These are phyloP conservation scores for Aplodontia rufa DNA, from an alignment of 2,113 vertebrate species.

Conservation along the genomic window DNA sequence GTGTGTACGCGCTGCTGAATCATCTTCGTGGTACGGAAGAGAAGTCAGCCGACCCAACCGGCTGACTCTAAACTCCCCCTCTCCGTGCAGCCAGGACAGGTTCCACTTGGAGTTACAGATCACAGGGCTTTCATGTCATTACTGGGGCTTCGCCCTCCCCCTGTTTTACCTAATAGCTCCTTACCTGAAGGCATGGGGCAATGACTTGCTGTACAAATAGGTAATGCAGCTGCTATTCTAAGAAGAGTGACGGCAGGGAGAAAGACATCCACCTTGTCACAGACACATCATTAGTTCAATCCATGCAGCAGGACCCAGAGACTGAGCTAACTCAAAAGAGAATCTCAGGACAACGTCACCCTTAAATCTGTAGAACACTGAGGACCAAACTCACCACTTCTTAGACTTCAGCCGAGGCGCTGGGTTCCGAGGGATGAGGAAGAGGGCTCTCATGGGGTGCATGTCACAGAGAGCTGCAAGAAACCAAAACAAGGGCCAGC, in stretches of 20 bases:
- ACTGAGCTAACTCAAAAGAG: neutral
- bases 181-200: neutral
- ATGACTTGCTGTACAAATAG: neutral
- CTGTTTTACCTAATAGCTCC: neutral
- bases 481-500: constrained; percentile 70
- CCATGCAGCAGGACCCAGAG: neutral
- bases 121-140: neutral
- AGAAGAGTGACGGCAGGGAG: neutral
- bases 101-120: neutral
- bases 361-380: neutral
- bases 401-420: constrained; percentile 98
- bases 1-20: neutral
- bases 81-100: neutral
- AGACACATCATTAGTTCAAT: neutral
- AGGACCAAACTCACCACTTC: constrained; percentile 93
- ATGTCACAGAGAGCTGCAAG: constrained; percentile 97
- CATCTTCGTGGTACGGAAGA: neutral
- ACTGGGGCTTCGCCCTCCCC: neutral
- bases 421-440: constrained; percentile 98
- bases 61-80: neutral
- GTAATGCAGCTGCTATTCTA: neutral
- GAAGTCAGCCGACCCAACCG: neutral
- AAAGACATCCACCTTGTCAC: neutral
- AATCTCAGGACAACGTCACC: neutral
- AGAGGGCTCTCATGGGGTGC: constrained; percentile 99